These are phyloP conservation scores for Bilobella aurantiaca DNA, from an alignment of 1,140 invertebrate species.

Conservation along the genomic window DNA sequence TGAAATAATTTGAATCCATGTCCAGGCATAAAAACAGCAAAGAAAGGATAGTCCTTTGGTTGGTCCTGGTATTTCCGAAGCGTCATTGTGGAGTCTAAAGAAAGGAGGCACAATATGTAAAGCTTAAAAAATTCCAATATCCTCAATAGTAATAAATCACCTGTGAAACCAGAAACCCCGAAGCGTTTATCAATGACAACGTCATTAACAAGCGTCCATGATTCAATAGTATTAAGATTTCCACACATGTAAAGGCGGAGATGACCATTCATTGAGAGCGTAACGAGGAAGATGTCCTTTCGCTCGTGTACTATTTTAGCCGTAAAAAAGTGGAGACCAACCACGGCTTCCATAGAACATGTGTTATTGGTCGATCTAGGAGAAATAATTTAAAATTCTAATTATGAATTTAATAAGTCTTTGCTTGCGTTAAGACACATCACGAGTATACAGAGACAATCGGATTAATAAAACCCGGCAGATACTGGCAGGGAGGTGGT, in stretches of 20 bases:
- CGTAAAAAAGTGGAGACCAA: slow-evolving; percentile 25
- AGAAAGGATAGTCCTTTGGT: slow-evolving; percentile 15
- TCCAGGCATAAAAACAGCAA: slow-evolving; percentile 25
- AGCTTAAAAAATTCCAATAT: background rate
- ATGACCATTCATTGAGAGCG: slow-evolving; percentile 32
- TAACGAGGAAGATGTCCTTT: slow-evolving; percentile 19
- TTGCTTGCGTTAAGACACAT: too few species aligned
- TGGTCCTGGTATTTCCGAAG: slow-evolving; percentile 11
- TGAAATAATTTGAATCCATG: slow-evolving; percentile 28
- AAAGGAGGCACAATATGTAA: background rate
- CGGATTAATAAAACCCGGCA: too few species aligned
- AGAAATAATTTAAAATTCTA: too few species aligned
- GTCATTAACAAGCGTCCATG: slow-evolving; percentile 21
- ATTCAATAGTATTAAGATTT: slow-evolving; percentile 11
- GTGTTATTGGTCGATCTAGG: too few species aligned
- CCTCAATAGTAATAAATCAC: slow-evolving; percentile 5
- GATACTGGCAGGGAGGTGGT: too few species aligned
- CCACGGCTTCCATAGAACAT: slow-evolving; percentile 18
- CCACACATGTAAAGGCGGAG: slow-evolving; percentile 23
- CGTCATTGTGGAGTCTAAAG: slow-evolving; percentile 24
- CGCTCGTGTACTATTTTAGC: slow-evolving; percentile 10
- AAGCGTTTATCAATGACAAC: slow-evolving; percentile 18
- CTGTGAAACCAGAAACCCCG: slow-evolving; percentile 11
- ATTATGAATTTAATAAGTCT: too few species aligned
- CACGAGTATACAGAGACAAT: too few species aligned